Conservation (phyloP, 2,888 invertebrate species). For the Thecocarcelia acutangulata region DNA sequence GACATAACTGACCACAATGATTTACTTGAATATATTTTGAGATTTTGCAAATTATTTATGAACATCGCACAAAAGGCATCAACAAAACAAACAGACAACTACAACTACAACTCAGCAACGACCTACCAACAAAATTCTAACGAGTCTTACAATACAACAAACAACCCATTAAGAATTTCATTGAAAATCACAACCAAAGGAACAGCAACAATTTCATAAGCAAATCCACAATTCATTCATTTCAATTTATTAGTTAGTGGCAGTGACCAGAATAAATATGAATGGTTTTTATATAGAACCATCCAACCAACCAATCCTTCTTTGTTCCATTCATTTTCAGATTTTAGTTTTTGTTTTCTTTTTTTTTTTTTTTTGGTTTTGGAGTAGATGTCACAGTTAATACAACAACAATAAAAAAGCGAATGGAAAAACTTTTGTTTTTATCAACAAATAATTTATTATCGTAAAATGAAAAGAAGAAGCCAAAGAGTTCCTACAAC, state of each 20-base stretch:
- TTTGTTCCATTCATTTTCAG: constrained; percentile 9
- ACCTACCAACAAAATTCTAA: constrained; percentile 30
- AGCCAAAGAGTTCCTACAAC: constrained; percentile 46
- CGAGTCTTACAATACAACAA: constrained; percentile 26
- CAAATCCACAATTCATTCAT: constrained; percentile 65
- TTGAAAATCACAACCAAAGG: constrained; percentile 48
- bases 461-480: constrained; percentile 46
- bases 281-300: constrained; percentile 34
- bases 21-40: constrained; percentile 60
- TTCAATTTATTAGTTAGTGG: constrained; percentile 66
- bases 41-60: constrained; percentile 68
- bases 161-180: constrained; percentile 47
- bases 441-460: constrained; percentile 66
- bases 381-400: not conserved
- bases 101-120: constrained; percentile 23
- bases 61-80: constrained; percentile 46
- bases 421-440: constrained; percentile 36
- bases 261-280: constrained; percentile 53
- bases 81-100: constrained; percentile 36
- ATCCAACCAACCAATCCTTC: not conserved
- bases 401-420: not conserved
- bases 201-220: constrained; percentile 38
- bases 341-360: not conserved
- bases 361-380: constrained; percentile 2
- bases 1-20: constrained; percentile 67